Base-by-base conservation (phyloP, 2,113 vertebrate species). In the Nerophis ophidion region DNA sequence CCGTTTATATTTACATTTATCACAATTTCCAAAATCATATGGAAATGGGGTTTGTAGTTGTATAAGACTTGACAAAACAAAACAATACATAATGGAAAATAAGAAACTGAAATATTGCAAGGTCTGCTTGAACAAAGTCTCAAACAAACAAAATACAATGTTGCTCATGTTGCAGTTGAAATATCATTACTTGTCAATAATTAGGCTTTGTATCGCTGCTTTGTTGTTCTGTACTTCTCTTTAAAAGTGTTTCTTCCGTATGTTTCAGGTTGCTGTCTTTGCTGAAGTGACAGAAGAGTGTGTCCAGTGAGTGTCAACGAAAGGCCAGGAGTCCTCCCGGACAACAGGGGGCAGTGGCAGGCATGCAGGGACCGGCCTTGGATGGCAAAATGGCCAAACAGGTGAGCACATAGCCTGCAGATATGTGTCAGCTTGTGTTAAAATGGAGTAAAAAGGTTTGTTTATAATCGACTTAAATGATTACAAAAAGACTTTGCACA, bases 261-360 rank as follows among this genome's bases (percentile, higher is more conserved):
- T 50, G 16, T 71, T 59, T 61, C 70, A 90, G 88, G 74, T 81
- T 89, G 82, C 75, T 89, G 84, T 85, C 73, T 84, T 78, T 80
- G 83, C 81, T 88, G 91, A 93, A 92, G 90, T 87, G 40, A 92
- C 89, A 54, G 91, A 93, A 84, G 90, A 85, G 0, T 88, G 89
- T 70, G 86, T 87, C 0, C 85, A 91, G 68, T 87, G 81, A 7
- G 91, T 91, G 81, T 90, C 91, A 82, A 91, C 85, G 79, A 91
- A 81, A 0, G 86, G 86, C 71, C 84, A 91, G 66, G 89, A 93
- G 72, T 86, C 86, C 71, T 89, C 89, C 0, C 81, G 84, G 68
- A 76, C 60, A 76, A 86, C 59, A 92, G 79, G 85, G 80, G 66
- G 86, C 83, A 65, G 81, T 70, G 47, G 86, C 87, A 47, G 79